These are phyloP conservation scores for Prionace glauca DNA, from an alignment of 2,797 vertebrate genomes.

Conservation along the genomic window DNA sequence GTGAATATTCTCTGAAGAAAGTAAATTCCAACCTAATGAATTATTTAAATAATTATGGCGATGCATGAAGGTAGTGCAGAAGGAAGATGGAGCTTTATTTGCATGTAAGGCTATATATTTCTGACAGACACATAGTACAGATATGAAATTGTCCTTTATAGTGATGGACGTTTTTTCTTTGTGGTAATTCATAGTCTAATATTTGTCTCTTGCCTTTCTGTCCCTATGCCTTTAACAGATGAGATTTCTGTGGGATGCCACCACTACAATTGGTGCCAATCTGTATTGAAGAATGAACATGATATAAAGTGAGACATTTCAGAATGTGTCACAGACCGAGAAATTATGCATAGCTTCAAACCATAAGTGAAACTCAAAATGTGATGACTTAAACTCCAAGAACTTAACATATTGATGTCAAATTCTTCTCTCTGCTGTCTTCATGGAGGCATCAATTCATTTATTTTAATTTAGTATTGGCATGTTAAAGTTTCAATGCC, in stretches of 20 bases:
- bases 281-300: background rate
- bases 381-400: background rate
- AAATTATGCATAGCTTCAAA: background rate
- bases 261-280: background rate
- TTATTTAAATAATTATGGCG: background rate
- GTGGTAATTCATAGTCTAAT: background rate
- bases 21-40: conserved; percentile 12
- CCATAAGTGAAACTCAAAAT: background rate
- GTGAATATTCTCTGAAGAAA: background rate
- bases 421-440: background rate
- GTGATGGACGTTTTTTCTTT: background rate
- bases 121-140: background rate
- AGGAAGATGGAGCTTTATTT: background rate
- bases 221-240: background rate
- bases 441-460: background rate
- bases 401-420: conserved; percentile 1
- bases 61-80: background rate
- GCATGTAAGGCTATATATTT: background rate
- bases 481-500: background rate
- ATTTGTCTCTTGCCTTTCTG: background rate
- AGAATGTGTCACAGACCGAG: background rate
- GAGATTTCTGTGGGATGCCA: background rate
- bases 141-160: conserved; percentile 17
- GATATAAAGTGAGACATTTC: background rate
- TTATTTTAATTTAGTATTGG: background rate